phyloP scores from a whole-genome alignment of 2,113 vertebrate genomes.

The Plestiodon gilberti region DNA sequence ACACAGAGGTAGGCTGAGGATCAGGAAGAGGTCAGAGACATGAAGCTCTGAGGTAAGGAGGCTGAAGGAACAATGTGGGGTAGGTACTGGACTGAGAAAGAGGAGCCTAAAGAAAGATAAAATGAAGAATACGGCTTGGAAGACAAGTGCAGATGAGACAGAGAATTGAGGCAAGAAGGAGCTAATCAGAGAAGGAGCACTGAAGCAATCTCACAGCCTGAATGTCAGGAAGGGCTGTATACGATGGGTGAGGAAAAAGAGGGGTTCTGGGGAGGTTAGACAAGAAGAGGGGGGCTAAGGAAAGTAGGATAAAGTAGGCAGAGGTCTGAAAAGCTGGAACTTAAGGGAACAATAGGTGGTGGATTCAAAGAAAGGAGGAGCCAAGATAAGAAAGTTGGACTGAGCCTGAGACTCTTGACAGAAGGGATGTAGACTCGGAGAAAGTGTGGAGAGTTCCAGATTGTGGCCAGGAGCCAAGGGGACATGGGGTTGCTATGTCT shows the following conservation, averaged over 20 bases:
- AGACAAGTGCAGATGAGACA: not conserved
- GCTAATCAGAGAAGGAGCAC: not conserved
- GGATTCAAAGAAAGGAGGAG: not conserved
- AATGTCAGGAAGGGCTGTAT: not conserved
- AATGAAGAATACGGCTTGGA: not conserved
- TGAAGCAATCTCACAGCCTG: not conserved
- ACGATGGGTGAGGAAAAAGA: not conserved
- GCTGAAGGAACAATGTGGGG: not conserved
- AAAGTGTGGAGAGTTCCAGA: not conserved
- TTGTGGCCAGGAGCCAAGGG: too few species aligned
- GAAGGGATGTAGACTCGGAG: not conserved
- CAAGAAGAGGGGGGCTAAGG: not conserved
- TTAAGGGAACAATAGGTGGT: not conserved
- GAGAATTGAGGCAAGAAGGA: not conserved
- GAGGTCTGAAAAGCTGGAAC: not conserved
- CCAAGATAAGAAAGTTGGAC: not conserved
- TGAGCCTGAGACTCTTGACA: not conserved
- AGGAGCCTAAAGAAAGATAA: not conserved
- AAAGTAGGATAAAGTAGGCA: not conserved
- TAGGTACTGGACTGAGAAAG: not conserved
- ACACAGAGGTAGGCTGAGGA: not conserved
- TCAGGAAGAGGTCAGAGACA: not conserved
- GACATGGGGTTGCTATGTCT: not conserved
- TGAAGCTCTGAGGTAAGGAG: not conserved
- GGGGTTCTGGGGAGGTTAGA: not conserved